phyloP scores from a whole-genome alignment of 2,797 vertebrate species.

The Macrochelys suwanniensis region DNA sequence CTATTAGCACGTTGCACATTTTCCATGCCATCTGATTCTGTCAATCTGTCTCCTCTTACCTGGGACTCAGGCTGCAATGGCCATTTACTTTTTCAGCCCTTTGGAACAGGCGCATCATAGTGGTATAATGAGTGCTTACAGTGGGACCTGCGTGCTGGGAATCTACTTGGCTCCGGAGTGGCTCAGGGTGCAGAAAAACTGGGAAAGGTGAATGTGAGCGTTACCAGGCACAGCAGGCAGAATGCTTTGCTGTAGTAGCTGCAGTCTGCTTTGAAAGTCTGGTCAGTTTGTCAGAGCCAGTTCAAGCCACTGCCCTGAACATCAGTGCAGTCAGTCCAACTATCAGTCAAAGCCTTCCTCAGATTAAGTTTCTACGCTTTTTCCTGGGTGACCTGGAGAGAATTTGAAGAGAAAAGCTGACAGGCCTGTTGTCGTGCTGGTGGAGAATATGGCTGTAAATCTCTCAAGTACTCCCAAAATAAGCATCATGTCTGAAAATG shows the following conservation, averaged over 20 bases:
- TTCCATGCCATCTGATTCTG: not conserved
- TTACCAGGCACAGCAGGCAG: not conserved
- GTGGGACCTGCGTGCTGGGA: not conserved
- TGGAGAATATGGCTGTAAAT: not conserved
- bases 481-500: conserved; percentile 21
- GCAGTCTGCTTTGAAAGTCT: not conserved
- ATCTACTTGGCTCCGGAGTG: not conserved
- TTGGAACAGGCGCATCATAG: not conserved
- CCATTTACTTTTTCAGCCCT: not conserved
- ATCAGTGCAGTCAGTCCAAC: not conserved
- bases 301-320: not conserved
- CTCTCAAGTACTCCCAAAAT: conserved; percentile 6
- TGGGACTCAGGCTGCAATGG: not conserved
- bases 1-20: not conserved
- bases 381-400: not conserved
- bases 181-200: not conserved
- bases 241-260: not conserved
- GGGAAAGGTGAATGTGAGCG: not conserved
- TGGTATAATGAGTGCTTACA: not conserved
- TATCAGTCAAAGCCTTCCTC: not conserved
- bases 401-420: not conserved
- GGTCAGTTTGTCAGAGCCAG: not conserved
- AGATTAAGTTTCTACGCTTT: not conserved
- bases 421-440: not conserved
- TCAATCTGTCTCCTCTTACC: not conserved